Conservation (phyloP, 2,888 invertebrate species). For the Harpagoxenus sublaevis region DNA sequence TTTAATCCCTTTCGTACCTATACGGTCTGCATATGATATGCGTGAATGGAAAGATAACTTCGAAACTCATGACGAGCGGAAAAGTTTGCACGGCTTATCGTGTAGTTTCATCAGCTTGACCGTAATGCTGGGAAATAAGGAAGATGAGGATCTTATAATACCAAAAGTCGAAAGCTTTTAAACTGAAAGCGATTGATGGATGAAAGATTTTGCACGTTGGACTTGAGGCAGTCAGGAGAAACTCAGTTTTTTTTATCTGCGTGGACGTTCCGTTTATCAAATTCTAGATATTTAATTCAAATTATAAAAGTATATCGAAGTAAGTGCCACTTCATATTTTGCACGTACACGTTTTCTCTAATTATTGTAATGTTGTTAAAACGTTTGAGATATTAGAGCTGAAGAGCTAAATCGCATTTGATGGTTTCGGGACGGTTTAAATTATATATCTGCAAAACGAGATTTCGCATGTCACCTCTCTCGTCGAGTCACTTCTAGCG, state of each 20-base stretch:
- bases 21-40: too few species aligned
- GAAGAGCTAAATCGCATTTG: neutral
- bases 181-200: neutral
- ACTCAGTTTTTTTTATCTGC: neutral
- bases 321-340: neutral
- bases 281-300: neutral
- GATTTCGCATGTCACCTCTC: neutral
- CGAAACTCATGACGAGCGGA: neutral
- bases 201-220: neutral
- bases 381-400: neutral
- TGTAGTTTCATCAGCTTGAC: neutral
- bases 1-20: neutral
- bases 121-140: neutral
- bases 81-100: neutral
- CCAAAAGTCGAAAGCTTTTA: neutral
- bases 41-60: neutral
- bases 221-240: neutral
- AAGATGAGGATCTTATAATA: neutral
- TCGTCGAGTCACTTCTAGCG: neutral
- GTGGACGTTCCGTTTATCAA: neutral
- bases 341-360: neutral
- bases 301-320: neutral
- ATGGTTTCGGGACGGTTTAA: neutral
- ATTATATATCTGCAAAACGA: constrained; percentile 30
- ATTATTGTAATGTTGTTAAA: constrained; percentile 10